phyloP scores from a whole-genome alignment of 2,888 invertebrate species.

The Lymantria monacha region DNA sequence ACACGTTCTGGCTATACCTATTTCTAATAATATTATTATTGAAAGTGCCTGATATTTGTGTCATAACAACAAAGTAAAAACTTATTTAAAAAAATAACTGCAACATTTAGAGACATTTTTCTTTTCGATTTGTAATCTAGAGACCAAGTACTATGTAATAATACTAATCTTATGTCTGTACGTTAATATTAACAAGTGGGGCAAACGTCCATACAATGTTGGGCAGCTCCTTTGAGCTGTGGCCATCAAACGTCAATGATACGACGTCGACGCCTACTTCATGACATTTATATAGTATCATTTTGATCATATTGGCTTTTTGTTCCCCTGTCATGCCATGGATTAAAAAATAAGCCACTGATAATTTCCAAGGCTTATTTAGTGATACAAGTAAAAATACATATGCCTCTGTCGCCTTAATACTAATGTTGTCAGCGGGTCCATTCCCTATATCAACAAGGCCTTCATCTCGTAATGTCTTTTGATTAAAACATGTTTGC shows the following conservation, averaged over 20 bases:
- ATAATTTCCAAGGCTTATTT: conserved; percentile 12
- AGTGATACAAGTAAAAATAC: conserved; percentile 8
- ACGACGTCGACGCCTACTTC: not conserved
- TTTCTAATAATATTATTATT: no score
- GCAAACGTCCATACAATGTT: no score
- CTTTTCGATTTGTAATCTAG: no score
- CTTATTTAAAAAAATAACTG: no score
- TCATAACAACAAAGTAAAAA: no score
- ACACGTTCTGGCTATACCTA: no score
- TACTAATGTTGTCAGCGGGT: conserved; percentile 8
- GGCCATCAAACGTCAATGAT: not conserved
- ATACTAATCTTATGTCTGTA: no score
- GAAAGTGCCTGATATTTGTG: no score
- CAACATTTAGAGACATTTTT: no score
- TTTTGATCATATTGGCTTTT: conserved; percentile 9
- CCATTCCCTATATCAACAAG: conserved; percentile 15
- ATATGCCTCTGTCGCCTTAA: conserved; percentile 9
- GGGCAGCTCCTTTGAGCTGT: not conserved
- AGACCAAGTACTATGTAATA: no score
- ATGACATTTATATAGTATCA: conserved; percentile 5
- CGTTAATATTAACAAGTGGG: no score
- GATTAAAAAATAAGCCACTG: conserved; percentile 12
- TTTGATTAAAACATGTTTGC: conserved; percentile 19
- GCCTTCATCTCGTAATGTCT: conserved; percentile 12
- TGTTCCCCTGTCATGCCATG: conserved; percentile 7